phyloP scores from a whole-genome alignment of 1,140 invertebrate species.

The Nephotettix cincticeps region DNA sequence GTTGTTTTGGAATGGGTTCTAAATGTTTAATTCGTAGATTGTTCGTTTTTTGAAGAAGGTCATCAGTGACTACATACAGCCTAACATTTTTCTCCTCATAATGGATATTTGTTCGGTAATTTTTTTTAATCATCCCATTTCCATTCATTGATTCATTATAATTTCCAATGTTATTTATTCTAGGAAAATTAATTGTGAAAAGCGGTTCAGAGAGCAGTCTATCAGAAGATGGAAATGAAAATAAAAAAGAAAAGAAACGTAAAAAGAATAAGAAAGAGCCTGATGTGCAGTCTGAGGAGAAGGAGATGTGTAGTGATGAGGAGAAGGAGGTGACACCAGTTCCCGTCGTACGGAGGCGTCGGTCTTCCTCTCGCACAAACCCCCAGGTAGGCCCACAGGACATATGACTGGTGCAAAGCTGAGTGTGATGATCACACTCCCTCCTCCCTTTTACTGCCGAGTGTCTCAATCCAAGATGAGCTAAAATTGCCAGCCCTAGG shows the following conservation, averaged over 20 bases:
- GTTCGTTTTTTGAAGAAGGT: too few species aligned
- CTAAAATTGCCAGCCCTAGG: too few species aligned
- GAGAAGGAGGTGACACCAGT: conserved; percentile 46
- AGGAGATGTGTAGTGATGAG: conserved; percentile 64
- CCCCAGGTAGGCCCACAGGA: conserved; percentile 28
- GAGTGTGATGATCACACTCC: conserved; percentile 39
- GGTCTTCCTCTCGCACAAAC: conserved; percentile 60
- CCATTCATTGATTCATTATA: too few species aligned
- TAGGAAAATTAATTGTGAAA: conserved; percentile 57
- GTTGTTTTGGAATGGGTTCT: too few species aligned
- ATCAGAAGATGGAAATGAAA: conserved; percentile 60
- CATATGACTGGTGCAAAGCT: conserved; percentile 44
- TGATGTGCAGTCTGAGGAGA: conserved; percentile 61
- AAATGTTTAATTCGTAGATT: too few species aligned
- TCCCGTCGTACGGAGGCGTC: conserved; percentile 55
- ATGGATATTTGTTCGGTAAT: too few species aligned
- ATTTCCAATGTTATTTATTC: too few species aligned
- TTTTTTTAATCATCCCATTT: too few species aligned
- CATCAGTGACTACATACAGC: too few species aligned
- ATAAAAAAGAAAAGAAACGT: conserved; percentile 25
- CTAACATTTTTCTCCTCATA: too few species aligned
- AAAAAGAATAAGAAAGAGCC: conserved; percentile 38
- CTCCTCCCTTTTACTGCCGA: too few species aligned
- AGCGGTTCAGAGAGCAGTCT: conserved; percentile 84
- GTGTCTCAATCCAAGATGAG: too few species aligned